phyloP scores from a whole-genome alignment of 2,797 vertebrate species.

The Myotis findleyi region DNA sequence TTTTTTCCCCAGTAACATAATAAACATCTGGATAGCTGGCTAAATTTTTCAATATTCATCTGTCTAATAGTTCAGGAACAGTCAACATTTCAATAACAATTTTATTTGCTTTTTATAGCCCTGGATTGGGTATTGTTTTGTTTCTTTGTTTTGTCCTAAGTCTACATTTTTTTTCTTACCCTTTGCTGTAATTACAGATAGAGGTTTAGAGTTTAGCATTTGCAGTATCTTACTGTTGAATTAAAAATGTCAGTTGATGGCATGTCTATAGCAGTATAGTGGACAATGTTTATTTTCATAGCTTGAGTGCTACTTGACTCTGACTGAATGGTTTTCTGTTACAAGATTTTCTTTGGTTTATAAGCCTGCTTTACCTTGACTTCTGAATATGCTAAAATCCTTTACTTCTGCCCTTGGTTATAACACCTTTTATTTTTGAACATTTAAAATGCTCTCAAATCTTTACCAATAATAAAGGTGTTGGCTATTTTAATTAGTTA shows the following conservation, averaged over 20 bases:
- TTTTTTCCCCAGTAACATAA: not conserved
- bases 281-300: conserved; percentile 75
- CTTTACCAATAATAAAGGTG: conserved; percentile 50
- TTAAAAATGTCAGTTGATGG: conserved; percentile 62
- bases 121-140: conserved; percentile 57
- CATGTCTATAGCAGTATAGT: not conserved
- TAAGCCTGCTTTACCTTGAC: conserved; percentile 67
- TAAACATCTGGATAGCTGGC: not conserved
- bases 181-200: conserved; percentile 62
- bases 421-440: conserved; percentile 59
- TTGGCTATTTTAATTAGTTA: conserved; percentile 57
- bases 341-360: conserved; percentile 60
- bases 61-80: conserved; percentile 15
- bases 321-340: conserved; percentile 62
- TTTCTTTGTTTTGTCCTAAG: conserved; percentile 57
- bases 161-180: conserved; percentile 42
- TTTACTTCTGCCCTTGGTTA: conserved; percentile 76
- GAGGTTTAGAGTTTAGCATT: conserved; percentile 59
- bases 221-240: conserved; percentile 57
- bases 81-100: conserved; percentile 39
- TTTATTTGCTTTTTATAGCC: conserved; percentile 62
- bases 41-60: conserved; percentile 2
- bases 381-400: conserved; percentile 57
- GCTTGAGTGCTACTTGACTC: conserved; percentile 66
- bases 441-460: conserved; percentile 49